Conservation (phyloP, 2,797 vertebrate genomes). For the Phoeniculus purpureus region DNA sequence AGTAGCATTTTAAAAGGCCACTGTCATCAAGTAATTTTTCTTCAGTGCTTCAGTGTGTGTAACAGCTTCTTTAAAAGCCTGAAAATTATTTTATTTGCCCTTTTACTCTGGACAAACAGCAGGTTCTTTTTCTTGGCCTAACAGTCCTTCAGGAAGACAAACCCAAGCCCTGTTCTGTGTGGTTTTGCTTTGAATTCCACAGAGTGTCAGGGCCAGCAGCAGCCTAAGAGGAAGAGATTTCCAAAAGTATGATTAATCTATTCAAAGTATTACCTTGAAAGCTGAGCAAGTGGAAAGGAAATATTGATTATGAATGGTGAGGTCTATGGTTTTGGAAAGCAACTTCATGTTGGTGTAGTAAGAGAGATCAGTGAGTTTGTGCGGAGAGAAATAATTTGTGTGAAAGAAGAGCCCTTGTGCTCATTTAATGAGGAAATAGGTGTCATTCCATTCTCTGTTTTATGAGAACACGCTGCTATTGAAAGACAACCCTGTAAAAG, state of each 20-base stretch:
- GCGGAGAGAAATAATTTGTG: neutral
- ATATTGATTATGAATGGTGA: conserved; percentile 62
- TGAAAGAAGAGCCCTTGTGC: conserved; percentile 45
- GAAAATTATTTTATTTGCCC: conserved; percentile 59
- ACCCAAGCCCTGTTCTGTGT: conserved; percentile 11
- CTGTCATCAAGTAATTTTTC: conserved; percentile 66
- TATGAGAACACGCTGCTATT: conserved; percentile 15
- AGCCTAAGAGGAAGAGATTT: conserved; percentile 21
- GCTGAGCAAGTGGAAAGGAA: conserved; percentile 52
- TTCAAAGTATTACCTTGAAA: conserved; percentile 44
- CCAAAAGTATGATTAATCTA: conserved; percentile 49
- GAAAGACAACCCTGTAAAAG: conserved; percentile 43
- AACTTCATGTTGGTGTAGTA: neutral
- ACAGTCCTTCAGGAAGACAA: conserved; percentile 8
- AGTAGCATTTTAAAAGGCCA: conserved; percentile 32
- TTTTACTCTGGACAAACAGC: conserved; percentile 57
- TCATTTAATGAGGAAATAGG: conserved; percentile 14
- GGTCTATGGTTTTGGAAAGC: conserved; percentile 38
- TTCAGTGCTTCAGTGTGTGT: conserved; percentile 28
- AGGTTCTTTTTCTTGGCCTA: conserved; percentile 65
- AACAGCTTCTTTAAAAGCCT: conserved; percentile 57
- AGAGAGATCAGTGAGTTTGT: conserved; percentile 6
- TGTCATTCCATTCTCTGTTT: conserved; percentile 2
- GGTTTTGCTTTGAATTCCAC: conserved; percentile 49
- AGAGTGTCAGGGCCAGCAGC: conserved; percentile 17